Percentiles rank a stretch among this genome's conserved stretches.
Conservation (phyloP, 2,797 vertebrate species). For the Ctenochaetus hawaiiensis region DNA sequence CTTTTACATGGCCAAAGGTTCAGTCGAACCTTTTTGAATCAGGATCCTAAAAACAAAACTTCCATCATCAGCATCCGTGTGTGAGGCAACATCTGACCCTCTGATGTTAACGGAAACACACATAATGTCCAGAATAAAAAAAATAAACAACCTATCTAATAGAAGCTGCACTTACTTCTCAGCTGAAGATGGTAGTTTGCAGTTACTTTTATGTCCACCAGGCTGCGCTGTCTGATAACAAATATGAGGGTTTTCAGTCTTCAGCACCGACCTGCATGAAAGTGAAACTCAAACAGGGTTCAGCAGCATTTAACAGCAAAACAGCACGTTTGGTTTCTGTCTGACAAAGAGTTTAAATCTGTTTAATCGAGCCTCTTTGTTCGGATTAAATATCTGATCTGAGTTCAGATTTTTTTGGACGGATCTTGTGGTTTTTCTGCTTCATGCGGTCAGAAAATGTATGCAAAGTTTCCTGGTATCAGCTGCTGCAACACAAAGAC, state of each 20-base stretch:
- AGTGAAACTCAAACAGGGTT: not conserved
- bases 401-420: not conserved
- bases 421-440: not conserved
- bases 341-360: not conserved
- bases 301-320: not conserved
- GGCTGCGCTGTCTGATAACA: slow-evolving; percentile 68
- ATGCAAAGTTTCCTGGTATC: not conserved
- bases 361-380: not conserved
- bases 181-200: not conserved
- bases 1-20: too few relatives aligned
- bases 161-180: fast-evolving
- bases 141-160: not conserved
- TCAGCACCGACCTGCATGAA: not conserved
- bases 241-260: slow-evolving; percentile 7
- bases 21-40: too few relatives aligned
- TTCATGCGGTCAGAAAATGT: not conserved
- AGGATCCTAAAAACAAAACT: too few relatives aligned
- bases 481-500: slow-evolving; percentile 1
- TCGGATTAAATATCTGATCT: slow-evolving; percentile 13
- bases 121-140: fast-evolving
- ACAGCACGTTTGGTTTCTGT: not conserved
- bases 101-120: not conserved
- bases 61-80: too few relatives aligned
- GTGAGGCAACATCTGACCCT: not conserved
- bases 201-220: slow-evolving; percentile 62